Conservation (phyloP, 2,888 invertebrate species). For the Sphaeridia pumilis region DNA sequence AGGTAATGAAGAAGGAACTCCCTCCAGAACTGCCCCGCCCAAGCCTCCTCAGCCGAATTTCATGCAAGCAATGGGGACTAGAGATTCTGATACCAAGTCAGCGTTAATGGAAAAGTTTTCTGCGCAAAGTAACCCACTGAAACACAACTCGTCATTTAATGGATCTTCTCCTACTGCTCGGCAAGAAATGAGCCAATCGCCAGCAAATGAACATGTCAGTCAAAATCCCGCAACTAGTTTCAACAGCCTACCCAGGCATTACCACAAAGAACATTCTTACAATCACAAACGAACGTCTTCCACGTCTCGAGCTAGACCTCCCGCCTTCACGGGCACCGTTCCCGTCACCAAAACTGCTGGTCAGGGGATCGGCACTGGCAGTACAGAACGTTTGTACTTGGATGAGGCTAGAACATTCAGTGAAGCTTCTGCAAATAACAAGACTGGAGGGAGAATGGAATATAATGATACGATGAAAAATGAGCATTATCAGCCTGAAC, state of each 20-base stretch:
- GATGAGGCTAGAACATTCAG: neutral
- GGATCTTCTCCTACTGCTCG: conserved; percentile 1
- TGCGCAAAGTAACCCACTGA: conserved; percentile 16
- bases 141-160: conserved; percentile 31
- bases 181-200: no score
- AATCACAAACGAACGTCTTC: conserved; percentile 27
- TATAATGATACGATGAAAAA: no score
- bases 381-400: neutral
- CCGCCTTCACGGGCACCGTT: no score
- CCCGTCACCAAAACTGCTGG: no score
- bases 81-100: conserved; percentile 1
- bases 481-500: no score
- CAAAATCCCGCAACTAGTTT: conserved; percentile 17
- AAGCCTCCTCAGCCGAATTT: conserved; percentile 28
- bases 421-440: no score
- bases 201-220: neutral
- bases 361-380: neutral
- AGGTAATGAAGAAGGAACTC: neutral
- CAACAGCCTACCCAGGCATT: conserved; percentile 32
- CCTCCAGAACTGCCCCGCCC: conserved; percentile 17
- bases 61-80: conserved; percentile 2
- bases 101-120: conserved; percentile 11
- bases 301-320: no score
- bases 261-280: conserved; percentile 29
- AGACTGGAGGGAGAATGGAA: no score